phyloP scores from a whole-genome alignment of 2,888 invertebrate genomes.

The Abscondita cerata region DNA sequence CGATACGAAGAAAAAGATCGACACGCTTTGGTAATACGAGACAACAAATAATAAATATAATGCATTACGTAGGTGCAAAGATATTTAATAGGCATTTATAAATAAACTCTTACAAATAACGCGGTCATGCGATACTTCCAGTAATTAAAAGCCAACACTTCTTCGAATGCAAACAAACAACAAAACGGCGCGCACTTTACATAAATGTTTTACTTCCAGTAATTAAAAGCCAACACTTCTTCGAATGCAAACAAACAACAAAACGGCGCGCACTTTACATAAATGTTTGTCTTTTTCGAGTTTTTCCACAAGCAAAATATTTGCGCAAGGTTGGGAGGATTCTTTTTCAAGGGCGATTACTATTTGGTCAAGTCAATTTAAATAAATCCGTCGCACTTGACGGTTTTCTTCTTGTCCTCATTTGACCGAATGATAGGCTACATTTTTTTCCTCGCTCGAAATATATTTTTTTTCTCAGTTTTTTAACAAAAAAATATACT shows the following conservation, averaged over 20 bases:
- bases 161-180: background rate
- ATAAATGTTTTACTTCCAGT: too few relatives aligned
- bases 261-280: too few relatives aligned
- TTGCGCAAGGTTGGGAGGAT: background rate
- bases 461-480: conserved; percentile 19
- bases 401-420: background rate
- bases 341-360: background rate
- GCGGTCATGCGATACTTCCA: conserved; percentile 18
- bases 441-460: conserved; percentile 36
- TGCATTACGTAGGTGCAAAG: conserved; percentile 26
- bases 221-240: conserved; percentile 10
- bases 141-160: conserved; percentile 11
- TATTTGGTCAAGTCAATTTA: background rate
- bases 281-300: too few relatives aligned
- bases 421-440: conserved; percentile 42
- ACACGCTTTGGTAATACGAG: conserved; percentile 27
- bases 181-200: background rate
- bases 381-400: background rate
- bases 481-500: conserved; percentile 20
- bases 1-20: conserved; percentile 32
- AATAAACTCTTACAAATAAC: conserved; percentile 27
- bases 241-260: background rate
- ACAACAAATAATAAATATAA: conserved; percentile 23
- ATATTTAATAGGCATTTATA: conserved; percentile 26
- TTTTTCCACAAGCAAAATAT: background rate